These are phyloP conservation scores for Aphodius sticticus DNA, from an alignment of 2,888 invertebrate genomes.

Conservation along the genomic window DNA sequence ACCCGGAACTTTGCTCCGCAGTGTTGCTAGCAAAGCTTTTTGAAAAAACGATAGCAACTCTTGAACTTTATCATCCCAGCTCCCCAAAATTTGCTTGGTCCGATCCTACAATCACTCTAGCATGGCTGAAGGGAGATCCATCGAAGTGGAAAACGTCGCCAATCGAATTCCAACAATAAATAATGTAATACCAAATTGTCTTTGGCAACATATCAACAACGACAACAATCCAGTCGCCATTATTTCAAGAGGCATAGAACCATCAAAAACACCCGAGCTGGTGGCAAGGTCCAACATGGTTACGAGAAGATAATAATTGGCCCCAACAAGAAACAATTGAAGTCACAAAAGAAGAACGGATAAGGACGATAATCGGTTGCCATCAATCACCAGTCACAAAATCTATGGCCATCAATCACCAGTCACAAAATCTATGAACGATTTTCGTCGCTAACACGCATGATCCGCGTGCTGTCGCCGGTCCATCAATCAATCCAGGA, in stretches of 20 bases:
- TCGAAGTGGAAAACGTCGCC: conserved; percentile 40
- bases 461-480: neutral
- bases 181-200: conserved; percentile 9
- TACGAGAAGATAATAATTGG: neutral
- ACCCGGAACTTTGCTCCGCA: neutral
- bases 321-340: neutral
- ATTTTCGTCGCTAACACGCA: neutral
- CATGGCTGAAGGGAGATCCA: conserved; percentile 41
- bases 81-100: conserved; percentile 33
- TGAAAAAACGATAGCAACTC: neutral
- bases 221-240: conserved; percentile 40
- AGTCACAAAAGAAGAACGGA: neutral
- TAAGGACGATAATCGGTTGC: neutral
- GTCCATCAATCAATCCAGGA: neutral
- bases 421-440: neutral
- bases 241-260: conserved; percentile 28
- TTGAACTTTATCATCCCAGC: neutral
- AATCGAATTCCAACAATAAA: conserved; percentile 40
- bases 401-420: neutral
- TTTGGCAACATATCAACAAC: conserved; percentile 39
- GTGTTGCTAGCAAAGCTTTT: neutral
- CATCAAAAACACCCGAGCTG: neutral
- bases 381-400: neutral
- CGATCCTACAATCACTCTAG: conserved; percentile 42
- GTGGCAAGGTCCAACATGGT: neutral